Percentiles rank a stretch among this genome's conserved stretches.
Evolutionary conservation across 1,140 invertebrate genomes (phyloP).

Genomic region (Pachyrhynchus sulphureomaculatus): DNA sequence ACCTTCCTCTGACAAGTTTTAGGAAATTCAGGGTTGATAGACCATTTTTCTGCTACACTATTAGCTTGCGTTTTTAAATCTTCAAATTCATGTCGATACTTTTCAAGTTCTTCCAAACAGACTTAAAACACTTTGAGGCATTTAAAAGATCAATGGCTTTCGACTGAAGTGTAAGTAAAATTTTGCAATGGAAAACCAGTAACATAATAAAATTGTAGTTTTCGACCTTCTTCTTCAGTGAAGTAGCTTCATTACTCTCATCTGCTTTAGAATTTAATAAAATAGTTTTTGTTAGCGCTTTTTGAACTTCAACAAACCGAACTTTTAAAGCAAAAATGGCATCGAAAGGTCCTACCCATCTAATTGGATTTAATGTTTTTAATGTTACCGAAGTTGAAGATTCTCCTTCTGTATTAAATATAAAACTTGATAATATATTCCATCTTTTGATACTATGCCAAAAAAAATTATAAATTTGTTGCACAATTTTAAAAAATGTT

Average conservation of each 20-base stretch:
- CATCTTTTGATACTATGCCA: no score
- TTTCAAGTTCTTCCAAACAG: constrained; percentile 28
- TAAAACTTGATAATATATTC: no score
- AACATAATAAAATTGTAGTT: constrained; percentile 30
- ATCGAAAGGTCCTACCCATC: constrained; percentile 28
- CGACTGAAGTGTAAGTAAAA: constrained; percentile 1
- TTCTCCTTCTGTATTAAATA: no score
- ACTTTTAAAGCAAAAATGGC: constrained; percentile 16
- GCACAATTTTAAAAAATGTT: no score
- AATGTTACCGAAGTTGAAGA: no score
- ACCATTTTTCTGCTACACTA: constrained; percentile 18
- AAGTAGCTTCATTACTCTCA: constrained; percentile 27
- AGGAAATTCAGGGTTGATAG: constrained; percentile 14
- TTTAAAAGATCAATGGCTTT: no score
- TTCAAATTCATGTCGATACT: constrained; percentile 22
- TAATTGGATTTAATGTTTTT: constrained; percentile 14
- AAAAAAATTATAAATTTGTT: no score
- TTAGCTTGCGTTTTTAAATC: constrained; percentile 20
- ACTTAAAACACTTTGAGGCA: constrained; percentile 3
- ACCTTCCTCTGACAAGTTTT: constrained; percentile 30
- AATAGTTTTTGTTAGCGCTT: constrained; percentile 33
- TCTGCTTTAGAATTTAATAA: constrained; percentile 31
- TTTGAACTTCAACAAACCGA: constrained; percentile 29
- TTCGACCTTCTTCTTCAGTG: constrained; percentile 30
- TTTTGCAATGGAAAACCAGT: constrained; percentile 32